Evolutionary conservation across 2,797 vertebrate genomes (phyloP).

Genomic region (Hapalemur alaotrensis): DNA sequence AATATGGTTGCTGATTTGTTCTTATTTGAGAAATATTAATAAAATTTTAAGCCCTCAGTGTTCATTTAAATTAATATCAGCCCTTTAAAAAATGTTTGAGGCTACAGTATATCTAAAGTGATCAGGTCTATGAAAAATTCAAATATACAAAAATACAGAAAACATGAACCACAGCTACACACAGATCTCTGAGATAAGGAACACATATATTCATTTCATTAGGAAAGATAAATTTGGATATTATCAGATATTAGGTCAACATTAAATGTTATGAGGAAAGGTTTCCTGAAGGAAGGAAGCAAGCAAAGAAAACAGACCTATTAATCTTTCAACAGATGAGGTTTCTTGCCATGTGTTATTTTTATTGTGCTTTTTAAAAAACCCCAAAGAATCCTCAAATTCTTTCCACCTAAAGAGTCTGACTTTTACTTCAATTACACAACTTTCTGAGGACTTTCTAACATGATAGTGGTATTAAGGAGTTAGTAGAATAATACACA

Average conservation of each 20-base stretch:
- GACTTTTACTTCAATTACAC: conserved; percentile 31
- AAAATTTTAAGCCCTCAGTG: not conserved
- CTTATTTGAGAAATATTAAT: conserved; percentile 1
- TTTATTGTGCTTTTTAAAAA: conserved; percentile 52
- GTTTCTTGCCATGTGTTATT: conserved; percentile 59
- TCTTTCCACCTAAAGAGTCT: conserved; percentile 58
- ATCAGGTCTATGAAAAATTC: not conserved
- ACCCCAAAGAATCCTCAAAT: conserved; percentile 37
- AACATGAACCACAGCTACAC: not conserved
- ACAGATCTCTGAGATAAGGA: not conserved
- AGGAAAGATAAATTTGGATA: conserved; percentile 38
- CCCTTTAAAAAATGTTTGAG: conserved; percentile 28
- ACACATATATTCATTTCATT: not conserved
- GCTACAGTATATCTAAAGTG: not conserved
- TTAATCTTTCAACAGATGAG: conserved; percentile 70
- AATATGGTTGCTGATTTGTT: not conserved
- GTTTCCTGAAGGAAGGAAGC: conserved; percentile 66
- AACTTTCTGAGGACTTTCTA: conserved; percentile 23
- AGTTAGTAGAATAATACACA: not conserved
- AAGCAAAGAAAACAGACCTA: conserved; percentile 65
- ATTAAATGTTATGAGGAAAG: conserved; percentile 57
- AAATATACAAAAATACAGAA: not conserved
- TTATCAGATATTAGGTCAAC: conserved; percentile 49
- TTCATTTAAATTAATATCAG: not conserved
- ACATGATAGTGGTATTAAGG: not conserved